Evolutionary conservation across 2,888 invertebrate genomes (phyloP).

Genomic region (Euspilapteryx auroguttella): DNA sequence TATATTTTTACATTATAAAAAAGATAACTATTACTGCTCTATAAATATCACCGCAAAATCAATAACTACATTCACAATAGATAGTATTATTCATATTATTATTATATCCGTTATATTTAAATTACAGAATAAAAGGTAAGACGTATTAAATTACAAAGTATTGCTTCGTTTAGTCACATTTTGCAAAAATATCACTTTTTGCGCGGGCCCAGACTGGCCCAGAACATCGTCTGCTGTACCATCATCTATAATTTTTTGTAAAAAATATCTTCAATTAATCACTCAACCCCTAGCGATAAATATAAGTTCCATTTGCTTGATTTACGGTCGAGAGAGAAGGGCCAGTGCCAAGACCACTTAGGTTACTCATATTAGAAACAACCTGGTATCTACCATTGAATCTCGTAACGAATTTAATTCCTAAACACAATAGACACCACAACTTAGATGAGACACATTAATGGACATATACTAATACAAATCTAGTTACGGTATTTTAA

Average conservation of each 20-base stretch:
- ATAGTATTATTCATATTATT: slow-evolving; percentile 32
- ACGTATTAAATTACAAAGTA: slow-evolving; percentile 72
- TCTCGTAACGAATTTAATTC: too few relatives aligned
- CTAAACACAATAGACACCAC: slow-evolving; percentile 59
- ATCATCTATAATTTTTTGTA: slow-evolving; percentile 33
- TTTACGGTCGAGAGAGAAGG: too few relatives aligned
- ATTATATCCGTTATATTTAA: slow-evolving; percentile 39
- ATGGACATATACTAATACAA: slow-evolving; percentile 55
- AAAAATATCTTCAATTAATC: too few relatives aligned
- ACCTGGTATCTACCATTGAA: too few relatives aligned
- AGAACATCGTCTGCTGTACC: too few relatives aligned
- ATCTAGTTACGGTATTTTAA: slow-evolving; percentile 36
- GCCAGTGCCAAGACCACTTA: too few relatives aligned
- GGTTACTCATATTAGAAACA: too few relatives aligned
- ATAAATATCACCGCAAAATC: slow-evolving; percentile 58
- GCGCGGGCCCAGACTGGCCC: too few relatives aligned
- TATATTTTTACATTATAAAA: slow-evolving; percentile 53
- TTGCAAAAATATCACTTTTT: slow-evolving; percentile 69
- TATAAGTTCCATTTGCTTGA: too few relatives aligned
- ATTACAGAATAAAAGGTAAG: slow-evolving; percentile 57
- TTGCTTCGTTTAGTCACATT: slow-evolving; percentile 76
- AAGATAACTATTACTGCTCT: slow-evolving; percentile 52
- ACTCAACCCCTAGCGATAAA: too few relatives aligned
- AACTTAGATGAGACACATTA: slow-evolving; percentile 55
- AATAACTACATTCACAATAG: slow-evolving; percentile 57